Conservation (phyloP, 1,140 invertebrate genomes). For the Andrena cerasifolii region DNA sequence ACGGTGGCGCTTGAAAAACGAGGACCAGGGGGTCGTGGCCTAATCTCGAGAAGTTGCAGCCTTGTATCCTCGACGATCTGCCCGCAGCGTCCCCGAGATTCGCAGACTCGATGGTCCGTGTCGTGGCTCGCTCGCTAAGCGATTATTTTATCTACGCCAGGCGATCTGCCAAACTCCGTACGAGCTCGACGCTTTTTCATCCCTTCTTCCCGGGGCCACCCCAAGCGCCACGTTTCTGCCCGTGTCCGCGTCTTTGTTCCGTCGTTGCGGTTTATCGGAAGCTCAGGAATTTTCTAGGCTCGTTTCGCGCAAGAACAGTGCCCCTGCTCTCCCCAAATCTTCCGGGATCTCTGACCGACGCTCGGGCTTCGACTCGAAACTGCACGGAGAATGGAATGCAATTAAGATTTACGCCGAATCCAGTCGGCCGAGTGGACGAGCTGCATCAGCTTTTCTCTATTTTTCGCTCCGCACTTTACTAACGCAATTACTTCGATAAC, state of each 20-base stretch:
- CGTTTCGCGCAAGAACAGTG: neutral
- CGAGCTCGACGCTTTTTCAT: conserved; percentile 36
- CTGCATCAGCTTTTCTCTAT: neutral
- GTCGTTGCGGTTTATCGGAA: conserved; percentile 24
- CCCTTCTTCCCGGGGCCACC: neutral
- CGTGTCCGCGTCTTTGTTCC: conserved; percentile 19
- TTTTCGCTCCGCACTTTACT: neutral
- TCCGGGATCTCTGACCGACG: no score
- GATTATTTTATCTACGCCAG: conserved; percentile 78
- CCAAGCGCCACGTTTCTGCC: neutral
- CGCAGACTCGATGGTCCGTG: conserved; percentile 65
- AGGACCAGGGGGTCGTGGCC: conserved; percentile 10
- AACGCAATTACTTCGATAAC: no score
- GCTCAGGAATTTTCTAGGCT: neutral
- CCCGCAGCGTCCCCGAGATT: conserved; percentile 46
- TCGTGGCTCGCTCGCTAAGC: conserved; percentile 72
- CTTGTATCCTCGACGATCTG: conserved; percentile 38
- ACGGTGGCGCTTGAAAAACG: conserved; percentile 23
- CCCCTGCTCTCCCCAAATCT: no score
- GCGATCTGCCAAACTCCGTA: conserved; percentile 77
- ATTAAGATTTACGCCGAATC: neutral
- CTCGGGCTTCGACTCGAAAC: no score
- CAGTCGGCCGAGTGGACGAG: neutral
- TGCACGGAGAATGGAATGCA: neutral
- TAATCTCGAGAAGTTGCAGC: conserved; percentile 36